Base-by-base conservation (phyloP, 2,888 invertebrate species). In the Seira ritae region DNA sequence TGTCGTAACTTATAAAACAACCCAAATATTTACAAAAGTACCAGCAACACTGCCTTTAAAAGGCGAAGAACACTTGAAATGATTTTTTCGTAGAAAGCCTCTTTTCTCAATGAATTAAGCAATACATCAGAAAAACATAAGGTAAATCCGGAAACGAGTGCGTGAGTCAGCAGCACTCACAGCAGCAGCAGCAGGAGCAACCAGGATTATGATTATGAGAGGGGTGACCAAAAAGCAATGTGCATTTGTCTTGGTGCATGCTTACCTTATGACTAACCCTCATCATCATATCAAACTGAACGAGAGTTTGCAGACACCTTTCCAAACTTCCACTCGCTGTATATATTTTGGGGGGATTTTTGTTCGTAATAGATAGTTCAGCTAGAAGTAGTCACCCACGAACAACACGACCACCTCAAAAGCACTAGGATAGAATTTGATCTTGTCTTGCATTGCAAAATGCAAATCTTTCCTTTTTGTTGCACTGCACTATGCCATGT, bases 181-280 rank as follows among this genome's bases (percentile, higher is more conserved):
- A 42, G n/a, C 22, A 50, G 62, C 69, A 68, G 12, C 66, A 75
- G 17, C 55, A n/a, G 55, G 60, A 23, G 22, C 65, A 66, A 67
- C 24, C 19, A 66, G 71, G 78, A 71, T 71, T n/a, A 60, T 60
- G 60, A 10, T 60, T 60, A 17, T 6, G 66, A 71, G 50, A 78
- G 68, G 37, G 23, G 66, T 37, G 60, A 71, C 65, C 37, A n/a
- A n/a, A 78, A 8, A 60, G n/a, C 17, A 71, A 24, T n/a, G n/a
- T n/a, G n/a, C n/a, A n/a, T n/a, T n/a, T n/a, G n/a, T n/a, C n/a
- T n/a, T n/a, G n/a, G 78, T 78, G 71, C 71, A 78, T 78, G 66
- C 71, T 78, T 78, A 78, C 71, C 78, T 71, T 66, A 71, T 78
- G 78, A 78, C 78, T 78, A 78, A 78, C 71, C 78, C 78, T 71